A percentile compares a stretch with the other conserved stretches of the same genome.
These are phyloP conservation scores for Labeo rohita DNA, from an alignment of 2,113 vertebrate species.

Conservation along the genomic window DNA sequence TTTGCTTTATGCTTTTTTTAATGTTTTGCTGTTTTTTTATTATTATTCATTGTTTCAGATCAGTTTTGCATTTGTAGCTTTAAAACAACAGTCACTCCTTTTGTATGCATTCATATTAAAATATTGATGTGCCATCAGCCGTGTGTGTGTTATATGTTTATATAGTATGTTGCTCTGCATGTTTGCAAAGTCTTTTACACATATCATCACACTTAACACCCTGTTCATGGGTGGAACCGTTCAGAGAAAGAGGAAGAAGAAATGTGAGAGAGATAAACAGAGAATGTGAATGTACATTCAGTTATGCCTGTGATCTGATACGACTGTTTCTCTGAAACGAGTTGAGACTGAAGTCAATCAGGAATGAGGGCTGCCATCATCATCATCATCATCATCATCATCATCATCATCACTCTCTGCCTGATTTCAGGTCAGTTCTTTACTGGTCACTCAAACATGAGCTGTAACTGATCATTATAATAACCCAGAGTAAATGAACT, in stretches of 20 bases:
- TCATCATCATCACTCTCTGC: background rate
- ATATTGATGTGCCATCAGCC: too few relatives aligned
- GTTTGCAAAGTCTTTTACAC: too few relatives aligned
- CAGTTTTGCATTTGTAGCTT: too few relatives aligned
- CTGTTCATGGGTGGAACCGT: background rate
- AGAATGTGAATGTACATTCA: background rate
- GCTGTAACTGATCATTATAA: background rate
- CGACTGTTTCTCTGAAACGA: background rate
- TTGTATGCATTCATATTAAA: too few relatives aligned
- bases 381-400: background rate
- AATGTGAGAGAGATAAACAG: background rate
- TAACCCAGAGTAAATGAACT: background rate
- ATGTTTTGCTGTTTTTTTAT: too few relatives aligned
- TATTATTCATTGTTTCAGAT: too few relatives aligned
- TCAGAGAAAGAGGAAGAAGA: background rate
- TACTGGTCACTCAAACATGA: too few relatives aligned
- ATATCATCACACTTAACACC: too few relatives aligned
- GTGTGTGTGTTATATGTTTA: too few relatives aligned
- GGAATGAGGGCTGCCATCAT: background rate
- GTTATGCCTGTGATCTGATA: background rate
- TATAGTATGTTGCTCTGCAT: too few relatives aligned
- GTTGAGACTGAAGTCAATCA: background rate
- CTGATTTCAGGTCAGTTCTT: slow-evolving; percentile 29
- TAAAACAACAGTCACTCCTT: too few relatives aligned
- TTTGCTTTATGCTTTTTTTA: too few relatives aligned